These are phyloP conservation scores for Menidia menidia DNA, from an alignment of 2,797 vertebrate genomes.

Conservation along the genomic window DNA sequence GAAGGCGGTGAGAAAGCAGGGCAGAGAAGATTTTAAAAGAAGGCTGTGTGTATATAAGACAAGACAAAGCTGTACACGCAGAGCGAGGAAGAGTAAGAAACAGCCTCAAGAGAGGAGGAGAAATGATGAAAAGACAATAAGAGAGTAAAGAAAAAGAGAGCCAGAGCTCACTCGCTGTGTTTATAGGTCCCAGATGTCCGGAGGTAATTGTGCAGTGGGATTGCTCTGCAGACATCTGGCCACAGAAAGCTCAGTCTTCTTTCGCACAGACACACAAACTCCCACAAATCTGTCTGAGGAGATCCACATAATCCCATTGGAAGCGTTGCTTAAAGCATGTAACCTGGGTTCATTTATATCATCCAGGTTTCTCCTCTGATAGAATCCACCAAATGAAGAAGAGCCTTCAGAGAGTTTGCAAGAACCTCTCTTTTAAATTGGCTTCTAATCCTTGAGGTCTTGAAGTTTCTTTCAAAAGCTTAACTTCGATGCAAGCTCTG, in stretches of 20 bases:
- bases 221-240: constrained; percentile 77
- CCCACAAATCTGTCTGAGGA: constrained; percentile 61
- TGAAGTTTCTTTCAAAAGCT: constrained; percentile 24
- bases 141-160: constrained; percentile 42
- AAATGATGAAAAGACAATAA: constrained; percentile 58
- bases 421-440: constrained; percentile 22
- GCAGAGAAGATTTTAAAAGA: neutral
- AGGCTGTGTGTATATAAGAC: constrained; percentile 2
- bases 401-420: constrained; percentile 24
- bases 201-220: constrained; percentile 78
- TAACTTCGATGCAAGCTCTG: constrained; percentile 20
- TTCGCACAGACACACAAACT: constrained; percentile 35
- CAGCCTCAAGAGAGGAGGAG: constrained; percentile 37
- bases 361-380: constrained; percentile 40
- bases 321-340: constrained; percentile 53
- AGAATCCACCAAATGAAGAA: constrained; percentile 33
- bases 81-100: constrained; percentile 35
- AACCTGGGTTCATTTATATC: constrained; percentile 69
- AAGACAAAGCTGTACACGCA: constrained; percentile 20
- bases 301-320: constrained; percentile 62
- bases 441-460: constrained; percentile 23
- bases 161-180: constrained; percentile 46
- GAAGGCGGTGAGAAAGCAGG: constrained; percentile 3
- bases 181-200: constrained; percentile 80
- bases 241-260: constrained; percentile 61